These are phyloP conservation scores for Abramis brama DNA, from an alignment of 2,113 vertebrate genomes.

Conservation along the genomic window DNA sequence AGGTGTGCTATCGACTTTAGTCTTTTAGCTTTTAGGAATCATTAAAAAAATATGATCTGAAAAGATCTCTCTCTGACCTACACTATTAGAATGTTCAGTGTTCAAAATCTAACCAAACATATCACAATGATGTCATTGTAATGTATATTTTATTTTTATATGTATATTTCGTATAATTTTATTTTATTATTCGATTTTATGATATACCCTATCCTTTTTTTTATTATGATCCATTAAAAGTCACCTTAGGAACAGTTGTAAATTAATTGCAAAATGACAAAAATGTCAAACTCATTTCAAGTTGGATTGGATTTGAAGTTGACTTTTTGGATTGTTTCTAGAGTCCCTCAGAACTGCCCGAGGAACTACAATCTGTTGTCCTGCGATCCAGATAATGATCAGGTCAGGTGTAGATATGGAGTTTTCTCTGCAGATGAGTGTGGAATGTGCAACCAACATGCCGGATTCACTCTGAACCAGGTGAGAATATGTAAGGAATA, in stretches of 20 bases:
- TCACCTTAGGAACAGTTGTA: not conserved
- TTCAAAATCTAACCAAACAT: not conserved
- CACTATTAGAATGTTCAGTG: not conserved
- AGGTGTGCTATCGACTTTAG: not conserved
- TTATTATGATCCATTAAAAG: not conserved
- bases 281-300: not conserved
- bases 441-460: not conserved
- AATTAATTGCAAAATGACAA: not conserved
- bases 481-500: not conserved
- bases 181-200: not conserved
- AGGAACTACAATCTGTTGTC: constrained; percentile 18
- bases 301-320: too few species aligned
- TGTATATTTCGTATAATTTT: not conserved
- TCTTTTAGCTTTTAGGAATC: too few species aligned
- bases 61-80: too few species aligned
- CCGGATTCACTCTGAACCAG: not conserved
- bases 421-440: not conserved
- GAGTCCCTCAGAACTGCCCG: constrained; percentile 34
- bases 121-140: not conserved
- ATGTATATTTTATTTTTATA: not conserved
- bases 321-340: not conserved
- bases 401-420: constrained; percentile 32
- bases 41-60: too few species aligned
- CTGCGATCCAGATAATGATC: not conserved
- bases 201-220: not conserved